A percentile compares a stretch with the other conserved stretches of the same genome.
These are phyloP conservation scores for Zeuzera pyrina DNA, from an alignment of 2,888 invertebrate species.

Conservation along the genomic window DNA sequence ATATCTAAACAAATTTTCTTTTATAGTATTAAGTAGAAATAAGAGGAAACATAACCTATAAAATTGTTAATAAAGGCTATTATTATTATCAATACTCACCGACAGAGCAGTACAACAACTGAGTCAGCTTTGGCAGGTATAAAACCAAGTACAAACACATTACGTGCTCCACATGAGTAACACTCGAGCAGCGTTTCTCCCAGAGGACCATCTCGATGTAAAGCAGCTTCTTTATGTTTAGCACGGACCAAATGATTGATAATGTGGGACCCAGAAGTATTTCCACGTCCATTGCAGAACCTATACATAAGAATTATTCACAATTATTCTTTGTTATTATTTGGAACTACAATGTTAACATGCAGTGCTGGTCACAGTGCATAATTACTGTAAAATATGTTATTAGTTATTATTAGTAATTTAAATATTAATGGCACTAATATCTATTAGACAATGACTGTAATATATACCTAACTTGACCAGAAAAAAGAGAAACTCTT, in stretches of 20 bases:
- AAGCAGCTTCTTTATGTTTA: conserved; percentile 99
- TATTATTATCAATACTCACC: conserved; percentile 40
- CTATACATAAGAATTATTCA: conserved; percentile 22
- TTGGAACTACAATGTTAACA: neutral
- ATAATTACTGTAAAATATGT: too few relatives aligned
- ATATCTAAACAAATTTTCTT: too few relatives aligned
- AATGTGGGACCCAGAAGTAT: conserved; percentile 98
- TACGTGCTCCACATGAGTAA: conserved; percentile 98
- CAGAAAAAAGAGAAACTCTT: too few relatives aligned
- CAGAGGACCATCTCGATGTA: conserved; percentile 97
- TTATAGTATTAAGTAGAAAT: too few relatives aligned
- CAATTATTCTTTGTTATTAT: neutral
- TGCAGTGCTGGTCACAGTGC: neutral
- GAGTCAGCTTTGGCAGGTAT: conserved; percentile 99
- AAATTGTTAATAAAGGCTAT: neutral
- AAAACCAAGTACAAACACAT: conserved; percentile 98
- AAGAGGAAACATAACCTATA: too few relatives aligned
- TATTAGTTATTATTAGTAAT: too few relatives aligned
- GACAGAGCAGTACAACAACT: conserved; percentile 95
- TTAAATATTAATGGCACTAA: too few relatives aligned
- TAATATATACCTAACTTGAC: neutral
- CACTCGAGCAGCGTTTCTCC: conserved; percentile 99
- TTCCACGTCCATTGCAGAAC: conserved; percentile 99
- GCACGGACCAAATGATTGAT: conserved; percentile 98
- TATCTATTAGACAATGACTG: neutral